Conservation (phyloP, 1,140 invertebrate species). For the Nasonia giraulti region DNA sequence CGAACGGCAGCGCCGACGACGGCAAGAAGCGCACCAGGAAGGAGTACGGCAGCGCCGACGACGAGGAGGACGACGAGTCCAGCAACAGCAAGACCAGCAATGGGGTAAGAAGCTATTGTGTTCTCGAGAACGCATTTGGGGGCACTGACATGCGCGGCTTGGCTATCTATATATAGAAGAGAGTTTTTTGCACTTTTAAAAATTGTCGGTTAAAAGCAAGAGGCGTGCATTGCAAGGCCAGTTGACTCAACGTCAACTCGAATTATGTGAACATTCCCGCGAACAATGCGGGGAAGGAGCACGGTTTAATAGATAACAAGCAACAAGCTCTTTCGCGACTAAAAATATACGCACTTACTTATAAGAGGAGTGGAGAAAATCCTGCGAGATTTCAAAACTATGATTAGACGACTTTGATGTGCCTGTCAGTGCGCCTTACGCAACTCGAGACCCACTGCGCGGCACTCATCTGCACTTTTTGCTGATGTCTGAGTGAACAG, state of each 20-base stretch:
- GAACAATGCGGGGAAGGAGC: neutral
- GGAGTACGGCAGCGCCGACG: slow-evolving; percentile 80
- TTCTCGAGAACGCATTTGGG: too few relatives aligned
- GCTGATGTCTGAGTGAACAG: too few relatives aligned
- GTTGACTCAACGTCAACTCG: neutral
- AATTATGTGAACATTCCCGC: neutral
- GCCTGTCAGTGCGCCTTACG: neutral
- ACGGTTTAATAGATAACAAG: neutral
- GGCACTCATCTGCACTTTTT: too few relatives aligned
- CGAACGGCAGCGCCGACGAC: slow-evolving; percentile 79
- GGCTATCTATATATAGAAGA: too few relatives aligned
- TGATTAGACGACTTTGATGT: neutral
- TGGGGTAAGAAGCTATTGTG: slow-evolving; percentile 69
- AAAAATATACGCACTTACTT: too few relatives aligned
- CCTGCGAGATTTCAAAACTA: neutral
- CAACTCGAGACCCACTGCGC: too few relatives aligned
- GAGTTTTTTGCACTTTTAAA: too few relatives aligned
- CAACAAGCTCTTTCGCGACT: too few relatives aligned
- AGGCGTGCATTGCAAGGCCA: neutral
- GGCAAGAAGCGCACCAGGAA: slow-evolving; percentile 77
- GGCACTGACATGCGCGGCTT: too few relatives aligned
- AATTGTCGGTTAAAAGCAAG: too few relatives aligned
- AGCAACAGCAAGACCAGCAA: slow-evolving; percentile 66
- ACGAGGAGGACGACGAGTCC: slow-evolving; percentile 78
- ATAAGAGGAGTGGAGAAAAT: too few relatives aligned